Evolutionary conservation across 2,113 vertebrate genomes (phyloP).

Genomic region (Osmerus mordax): DNA sequence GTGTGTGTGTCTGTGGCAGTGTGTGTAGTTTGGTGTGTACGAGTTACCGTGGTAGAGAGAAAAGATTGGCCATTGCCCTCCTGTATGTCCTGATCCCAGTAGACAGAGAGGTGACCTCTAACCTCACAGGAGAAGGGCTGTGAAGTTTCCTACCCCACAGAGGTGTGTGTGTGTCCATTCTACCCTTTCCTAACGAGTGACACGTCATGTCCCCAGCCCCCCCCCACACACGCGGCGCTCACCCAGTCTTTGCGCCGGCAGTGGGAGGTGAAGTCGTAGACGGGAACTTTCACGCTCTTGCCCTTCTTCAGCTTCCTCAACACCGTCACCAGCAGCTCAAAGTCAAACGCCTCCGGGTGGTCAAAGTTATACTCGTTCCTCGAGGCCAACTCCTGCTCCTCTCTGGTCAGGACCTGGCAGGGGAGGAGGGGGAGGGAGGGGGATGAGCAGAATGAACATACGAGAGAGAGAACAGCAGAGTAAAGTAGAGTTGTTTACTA

Average conservation of each 20-base stretch:
- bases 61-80: no score
- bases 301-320: slow-evolving; percentile 88
- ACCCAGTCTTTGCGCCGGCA: slow-evolving; percentile 88
- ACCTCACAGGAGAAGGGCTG: no score
- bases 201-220: not conserved
- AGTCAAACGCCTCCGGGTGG: slow-evolving; percentile 89
- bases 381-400: slow-evolving; percentile 80
- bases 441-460: no score
- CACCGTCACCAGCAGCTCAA: slow-evolving; percentile 82
- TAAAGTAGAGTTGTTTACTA: no score
- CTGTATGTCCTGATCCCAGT: no score
- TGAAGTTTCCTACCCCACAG: no score
- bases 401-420: slow-evolving; percentile 80
- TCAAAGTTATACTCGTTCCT: slow-evolving; percentile 88
- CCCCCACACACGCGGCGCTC: slow-evolving; percentile 11
- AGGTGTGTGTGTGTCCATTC: no score
- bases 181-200: no score
- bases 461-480: no score
- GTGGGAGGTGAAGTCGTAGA: slow-evolving; percentile 86
- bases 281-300: slow-evolving; percentile 86
- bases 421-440: not conserved
- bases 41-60: no score
- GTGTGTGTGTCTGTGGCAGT: not conserved
- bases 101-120: not conserved
- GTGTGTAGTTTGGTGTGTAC: no score